Base-by-base conservation (phyloP, 2,888 invertebrate genomes). In the Oscheius sp. region DNA sequence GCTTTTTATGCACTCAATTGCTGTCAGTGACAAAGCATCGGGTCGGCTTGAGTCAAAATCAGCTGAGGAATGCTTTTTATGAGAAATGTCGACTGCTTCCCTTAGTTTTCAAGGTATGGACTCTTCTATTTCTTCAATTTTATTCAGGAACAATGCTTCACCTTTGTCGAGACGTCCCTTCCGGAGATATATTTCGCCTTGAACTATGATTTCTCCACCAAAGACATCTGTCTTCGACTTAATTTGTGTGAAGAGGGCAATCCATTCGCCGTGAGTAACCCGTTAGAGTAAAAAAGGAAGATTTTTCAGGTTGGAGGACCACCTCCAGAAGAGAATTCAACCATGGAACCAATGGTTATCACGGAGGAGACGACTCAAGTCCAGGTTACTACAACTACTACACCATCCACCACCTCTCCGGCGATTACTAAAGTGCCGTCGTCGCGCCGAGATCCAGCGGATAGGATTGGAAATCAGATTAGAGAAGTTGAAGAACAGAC, bases 131-230 rank as follows among this genome's bases (percentile, higher is more conserved):
- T n/a, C 20, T n/a, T 14, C 17, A 9, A 30, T 6, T 12, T 12
- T 28, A 3, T 14, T 70, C 80, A 61, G 66, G 78, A 74, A 17
- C 80, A 80, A 44, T 82, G 81, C 41, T 77, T 73, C 62, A 71
- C 80, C 20, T 80, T 82, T 56, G 78, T 80, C 44, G 77, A 77
- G 47, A 71, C 76, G n/a, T 80, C 78, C 45, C 75, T 82, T 14
- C 81, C 80, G 33, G 80, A 80, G 67, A 80, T 82, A 32, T 82
- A 82, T 68, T 77, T 77, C 66, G 77, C 80, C 3, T 72, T 82
- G 30, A 80, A 80, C 65, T 80, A 82, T 50, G 80, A 82, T 47
- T 69, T 80, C 61, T 78, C 80, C 12, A 69, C 78, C 14, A 78
- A 77, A 44, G 80, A 80, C 63, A 71, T 82, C 22, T 82, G 81